These are phyloP conservation scores for Linyphia triangularis DNA, from an alignment of 2,888 invertebrate genomes.

Conservation along the genomic window DNA sequence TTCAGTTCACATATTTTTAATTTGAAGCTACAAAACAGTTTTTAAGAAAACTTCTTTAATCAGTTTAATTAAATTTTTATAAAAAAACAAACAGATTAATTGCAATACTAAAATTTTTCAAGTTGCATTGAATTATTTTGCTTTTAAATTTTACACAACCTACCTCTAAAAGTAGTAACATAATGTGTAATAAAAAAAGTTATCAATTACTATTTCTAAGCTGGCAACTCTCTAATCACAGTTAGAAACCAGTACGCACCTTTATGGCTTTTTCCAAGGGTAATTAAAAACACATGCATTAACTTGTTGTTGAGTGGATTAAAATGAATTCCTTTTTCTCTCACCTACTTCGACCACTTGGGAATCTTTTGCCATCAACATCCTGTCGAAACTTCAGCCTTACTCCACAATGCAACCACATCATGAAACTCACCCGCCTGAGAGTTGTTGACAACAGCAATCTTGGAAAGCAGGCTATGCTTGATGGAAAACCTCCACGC, in stretches of 20 bases:
- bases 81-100: no score
- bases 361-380: not conserved
- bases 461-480: constrained; percentile 95
- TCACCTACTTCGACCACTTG: not conserved
- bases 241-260: not conserved
- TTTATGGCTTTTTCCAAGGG: not conserved
- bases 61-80: no score
- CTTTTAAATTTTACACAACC: no score
- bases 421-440: constrained; percentile 84
- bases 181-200: no score
- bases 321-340: constrained; percentile 30
- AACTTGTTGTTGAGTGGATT: not conserved
- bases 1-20: no score
- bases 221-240: no score
- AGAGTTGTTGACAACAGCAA: constrained; percentile 98
- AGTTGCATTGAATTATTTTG: no score
- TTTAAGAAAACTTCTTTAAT: no score
- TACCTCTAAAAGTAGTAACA: no score
- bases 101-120: no score
- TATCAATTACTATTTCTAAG: no score
- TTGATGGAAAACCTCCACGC: constrained; percentile 94
- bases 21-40: no score
- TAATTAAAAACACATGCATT: not conserved
- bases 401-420: constrained; percentile 61
- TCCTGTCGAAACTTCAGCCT: constrained; percentile 51